phyloP scores from a whole-genome alignment of 2,113 vertebrate species.

The Macrotis lagotis region DNA sequence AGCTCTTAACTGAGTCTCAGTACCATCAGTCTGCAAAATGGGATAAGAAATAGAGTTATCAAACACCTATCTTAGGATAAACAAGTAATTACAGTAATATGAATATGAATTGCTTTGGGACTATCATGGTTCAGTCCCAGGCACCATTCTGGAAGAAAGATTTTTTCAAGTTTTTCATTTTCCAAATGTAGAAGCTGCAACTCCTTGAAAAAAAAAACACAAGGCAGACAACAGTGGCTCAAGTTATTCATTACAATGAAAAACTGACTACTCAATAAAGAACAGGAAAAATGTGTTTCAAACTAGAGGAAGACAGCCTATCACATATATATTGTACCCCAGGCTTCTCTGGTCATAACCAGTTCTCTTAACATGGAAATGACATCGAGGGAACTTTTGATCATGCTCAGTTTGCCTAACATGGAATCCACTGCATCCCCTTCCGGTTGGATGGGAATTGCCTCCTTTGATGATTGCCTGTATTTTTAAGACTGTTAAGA shows the following conservation, averaged over 20 bases:
- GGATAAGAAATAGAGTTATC: conserved; percentile 4
- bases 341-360: not conserved
- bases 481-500: not conserved
- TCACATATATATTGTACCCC: not conserved
- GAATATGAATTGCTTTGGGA: not conserved
- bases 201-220: not conserved
- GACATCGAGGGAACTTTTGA: too few species aligned
- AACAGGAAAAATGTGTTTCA: not conserved
- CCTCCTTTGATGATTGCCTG: not conserved
- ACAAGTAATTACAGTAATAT: not conserved
- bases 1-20: conserved; percentile 10
- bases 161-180: not conserved
- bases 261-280: not conserved
- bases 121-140: not conserved
- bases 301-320: not conserved
- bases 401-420: not conserved
- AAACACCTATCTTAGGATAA: not conserved
- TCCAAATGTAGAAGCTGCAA: not conserved
- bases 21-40: not conserved
- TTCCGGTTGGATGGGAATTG: too few species aligned
- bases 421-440: not conserved
- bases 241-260: not conserved
- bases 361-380: not conserved
- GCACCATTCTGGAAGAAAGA: conserved; percentile 5
- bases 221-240: not conserved